phyloP scores from a whole-genome alignment of 1,140 invertebrate genomes.

The Idris sp. region DNA sequence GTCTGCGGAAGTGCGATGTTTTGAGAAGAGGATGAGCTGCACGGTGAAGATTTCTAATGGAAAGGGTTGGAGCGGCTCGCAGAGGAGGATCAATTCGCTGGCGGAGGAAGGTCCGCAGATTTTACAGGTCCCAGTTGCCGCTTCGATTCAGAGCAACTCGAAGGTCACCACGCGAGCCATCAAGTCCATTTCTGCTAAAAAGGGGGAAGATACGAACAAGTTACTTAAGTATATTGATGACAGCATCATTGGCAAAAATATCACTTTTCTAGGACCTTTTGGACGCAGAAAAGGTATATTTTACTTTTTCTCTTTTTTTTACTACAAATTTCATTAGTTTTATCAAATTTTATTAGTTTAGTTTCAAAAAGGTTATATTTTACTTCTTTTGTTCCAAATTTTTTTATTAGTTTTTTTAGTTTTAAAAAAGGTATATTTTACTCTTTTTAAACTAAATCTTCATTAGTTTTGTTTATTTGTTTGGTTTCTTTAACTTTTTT shows the following conservation, averaged over 20 bases:
- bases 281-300: constrained; percentile 90
- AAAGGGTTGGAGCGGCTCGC: constrained; percentile 74
- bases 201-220: constrained; percentile 83
- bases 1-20: constrained; percentile 59
- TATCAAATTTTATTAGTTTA: no score
- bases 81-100: constrained; percentile 72
- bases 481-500: no score
- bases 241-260: constrained; percentile 88
- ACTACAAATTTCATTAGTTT: no score
- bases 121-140: constrained; percentile 14
- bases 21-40: constrained; percentile 75
- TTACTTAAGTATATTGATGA: constrained; percentile 88
- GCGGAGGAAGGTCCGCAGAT: constrained; percentile 68
- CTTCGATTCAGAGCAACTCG: constrained; percentile 21
- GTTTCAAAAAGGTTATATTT: no score
- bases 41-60: constrained; percentile 74
- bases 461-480: no score
- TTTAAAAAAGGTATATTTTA: no score
- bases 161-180: constrained; percentile 63
- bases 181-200: constrained; percentile 76
- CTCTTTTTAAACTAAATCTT: no score
- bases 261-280: constrained; percentile 88
- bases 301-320: no score
- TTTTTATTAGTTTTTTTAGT: no score
- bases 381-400: no score